These are phyloP conservation scores for Mobula hypostoma DNA, from an alignment of 2,113 vertebrate genomes.

Conservation along the genomic window DNA sequence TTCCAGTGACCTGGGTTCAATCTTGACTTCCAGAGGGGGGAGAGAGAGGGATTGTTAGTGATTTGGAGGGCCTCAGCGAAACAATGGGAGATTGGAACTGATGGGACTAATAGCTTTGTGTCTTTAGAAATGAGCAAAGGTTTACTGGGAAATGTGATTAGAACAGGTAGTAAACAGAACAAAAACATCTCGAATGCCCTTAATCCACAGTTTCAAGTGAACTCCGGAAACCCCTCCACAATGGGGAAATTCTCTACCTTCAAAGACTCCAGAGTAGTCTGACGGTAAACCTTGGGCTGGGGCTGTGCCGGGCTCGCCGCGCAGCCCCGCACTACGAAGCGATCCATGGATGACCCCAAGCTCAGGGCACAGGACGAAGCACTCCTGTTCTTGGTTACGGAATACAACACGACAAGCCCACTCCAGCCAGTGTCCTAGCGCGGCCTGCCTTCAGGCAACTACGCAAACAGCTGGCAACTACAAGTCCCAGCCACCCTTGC, in stretches of 20 bases:
- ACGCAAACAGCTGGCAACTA: not conserved
- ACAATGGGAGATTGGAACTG: too few relatives aligned
- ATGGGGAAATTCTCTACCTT: conserved; percentile 60
- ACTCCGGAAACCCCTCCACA: not conserved
- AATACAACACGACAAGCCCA: too few relatives aligned
- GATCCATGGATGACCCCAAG: not conserved
- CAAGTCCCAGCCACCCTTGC: not conserved
- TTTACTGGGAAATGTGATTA: conserved; percentile 39
- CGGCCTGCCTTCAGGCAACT: conserved; percentile 24
- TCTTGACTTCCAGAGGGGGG: too few relatives aligned
- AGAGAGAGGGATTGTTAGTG: too few relatives aligned
- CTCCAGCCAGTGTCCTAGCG: not conserved
- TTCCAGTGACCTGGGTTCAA: too few relatives aligned
- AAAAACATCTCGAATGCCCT: not conserved
- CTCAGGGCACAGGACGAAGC: too few relatives aligned
- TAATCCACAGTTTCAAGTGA: not conserved
- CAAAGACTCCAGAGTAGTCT: conserved; percentile 82
- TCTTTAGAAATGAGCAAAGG: conserved; percentile 20
- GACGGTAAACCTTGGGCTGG: conserved; percentile 60
- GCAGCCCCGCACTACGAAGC: not conserved
- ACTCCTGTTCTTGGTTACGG: too few relatives aligned
- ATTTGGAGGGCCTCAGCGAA: too few relatives aligned
- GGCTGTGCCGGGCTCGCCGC: not conserved
- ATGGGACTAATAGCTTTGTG: too few relatives aligned
- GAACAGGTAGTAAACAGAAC: conserved; percentile 38